Percentiles rank a stretch among this genome's conserved stretches.
Conservation (phyloP, 2,113 vertebrate species). For the Brachyhypopomus gauderio region DNA sequence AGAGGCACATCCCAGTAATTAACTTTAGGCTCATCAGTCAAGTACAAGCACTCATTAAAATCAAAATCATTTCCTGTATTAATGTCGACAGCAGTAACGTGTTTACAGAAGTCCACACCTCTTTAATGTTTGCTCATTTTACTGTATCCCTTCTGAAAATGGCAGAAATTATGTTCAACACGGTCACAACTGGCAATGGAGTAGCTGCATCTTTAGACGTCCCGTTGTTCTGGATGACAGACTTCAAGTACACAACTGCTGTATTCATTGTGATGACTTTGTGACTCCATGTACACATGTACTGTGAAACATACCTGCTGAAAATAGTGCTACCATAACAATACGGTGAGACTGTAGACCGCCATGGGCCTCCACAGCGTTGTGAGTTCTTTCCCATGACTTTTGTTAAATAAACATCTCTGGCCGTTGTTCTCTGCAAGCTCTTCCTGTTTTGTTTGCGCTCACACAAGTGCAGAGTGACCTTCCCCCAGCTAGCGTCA, state of each 20-base stretch:
- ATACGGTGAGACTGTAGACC: neutral
- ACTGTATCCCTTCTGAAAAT: neutral
- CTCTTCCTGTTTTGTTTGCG: slow-evolving; percentile 4
- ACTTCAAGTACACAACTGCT: neutral
- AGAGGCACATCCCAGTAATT: neutral
- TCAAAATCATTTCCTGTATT: slow-evolving; percentile 2
- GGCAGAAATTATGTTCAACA: neutral
- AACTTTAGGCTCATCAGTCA: neutral
- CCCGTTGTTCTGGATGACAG: slow-evolving; percentile 10
- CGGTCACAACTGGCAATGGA: neutral
- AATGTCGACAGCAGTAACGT: neutral
- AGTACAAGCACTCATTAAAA: neutral
- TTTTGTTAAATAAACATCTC: slow-evolving; percentile 29
- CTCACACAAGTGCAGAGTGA: neutral
- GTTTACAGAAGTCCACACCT: neutral
- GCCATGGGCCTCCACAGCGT: slow-evolving; percentile 8
- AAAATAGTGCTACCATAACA: neutral
- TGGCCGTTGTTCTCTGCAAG: slow-evolving; percentile 10
- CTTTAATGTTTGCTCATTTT: neutral
- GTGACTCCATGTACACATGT: slow-evolving; percentile 11
- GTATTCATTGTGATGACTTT: neutral
- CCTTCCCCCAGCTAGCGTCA: neutral
- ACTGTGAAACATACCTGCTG: neutral
- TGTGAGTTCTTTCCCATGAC: slow-evolving; percentile 7
- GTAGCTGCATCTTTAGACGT: slow-evolving; percentile 1